phyloP scores from a whole-genome alignment of 2,888 invertebrate species.

The Mechanitis messenoides region DNA sequence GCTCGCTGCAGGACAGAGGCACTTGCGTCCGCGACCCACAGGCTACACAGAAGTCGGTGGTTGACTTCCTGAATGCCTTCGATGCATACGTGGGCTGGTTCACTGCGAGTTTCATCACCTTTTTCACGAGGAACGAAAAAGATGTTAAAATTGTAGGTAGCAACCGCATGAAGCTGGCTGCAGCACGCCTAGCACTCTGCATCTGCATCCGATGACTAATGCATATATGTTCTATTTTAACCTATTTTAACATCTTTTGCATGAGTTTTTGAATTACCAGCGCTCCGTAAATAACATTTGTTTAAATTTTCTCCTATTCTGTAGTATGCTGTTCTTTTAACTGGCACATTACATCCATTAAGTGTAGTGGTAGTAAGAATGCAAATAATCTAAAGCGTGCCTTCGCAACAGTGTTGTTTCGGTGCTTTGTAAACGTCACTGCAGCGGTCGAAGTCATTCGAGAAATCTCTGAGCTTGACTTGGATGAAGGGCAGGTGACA shows the following conservation, averaged over 20 bases:
- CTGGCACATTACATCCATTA: not conserved
- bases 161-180: constrained; percentile 10
- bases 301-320: not conserved
- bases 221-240: not conserved
- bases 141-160: constrained; percentile 68
- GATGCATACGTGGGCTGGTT: constrained; percentile 70
- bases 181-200: constrained; percentile 18
- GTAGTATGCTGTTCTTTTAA: not conserved
- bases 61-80: constrained; percentile 61
- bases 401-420: constrained; percentile 56
- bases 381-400: constrained; percentile 35
- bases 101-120: constrained; percentile 64
- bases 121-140: constrained; percentile 57
- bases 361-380: constrained; percentile 6
- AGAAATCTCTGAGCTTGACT: constrained; percentile 32
- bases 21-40: constrained; percentile 55
- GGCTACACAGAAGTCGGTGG: constrained; percentile 53
- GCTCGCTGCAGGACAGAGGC: constrained; percentile 30
- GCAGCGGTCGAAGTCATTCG: constrained; percentile 38
- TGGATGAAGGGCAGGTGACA: constrained; percentile 42
- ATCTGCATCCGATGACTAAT: constrained; percentile 31
- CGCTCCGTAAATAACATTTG: not conserved
- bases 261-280: not conserved
- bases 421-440: constrained; percentile 59
- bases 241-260: not conserved